phyloP scores from a whole-genome alignment of 2,113 vertebrate genomes.

The Osmerus mordax region DNA sequence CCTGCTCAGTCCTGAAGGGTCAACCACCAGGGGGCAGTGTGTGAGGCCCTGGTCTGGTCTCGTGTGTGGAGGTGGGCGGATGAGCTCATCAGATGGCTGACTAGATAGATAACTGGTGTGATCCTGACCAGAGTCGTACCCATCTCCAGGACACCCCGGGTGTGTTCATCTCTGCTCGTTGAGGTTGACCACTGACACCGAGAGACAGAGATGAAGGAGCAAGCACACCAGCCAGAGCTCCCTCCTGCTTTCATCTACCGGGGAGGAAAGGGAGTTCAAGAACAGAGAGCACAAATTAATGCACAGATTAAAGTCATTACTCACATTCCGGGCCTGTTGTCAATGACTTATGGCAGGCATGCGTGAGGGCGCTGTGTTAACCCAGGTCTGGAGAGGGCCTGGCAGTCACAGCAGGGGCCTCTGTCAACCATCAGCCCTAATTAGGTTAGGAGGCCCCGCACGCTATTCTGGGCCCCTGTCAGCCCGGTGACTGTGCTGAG shows the following conservation, averaged over 20 bases:
- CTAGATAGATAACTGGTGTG: conserved; percentile 69
- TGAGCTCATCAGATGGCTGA: conserved; percentile 67
- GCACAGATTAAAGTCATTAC: conserved; percentile 67
- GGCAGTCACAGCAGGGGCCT: conserved; percentile 41
- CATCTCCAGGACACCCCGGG: conserved; percentile 53
- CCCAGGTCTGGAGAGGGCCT: conserved; percentile 47
- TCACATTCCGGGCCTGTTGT: conserved; percentile 61
- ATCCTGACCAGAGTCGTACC: conserved; percentile 65
- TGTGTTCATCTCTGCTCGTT: conserved; percentile 65
- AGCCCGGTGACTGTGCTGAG: neutral
- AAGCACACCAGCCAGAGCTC: conserved; percentile 59
- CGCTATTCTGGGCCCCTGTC: conserved; percentile 26
- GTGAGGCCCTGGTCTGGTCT: conserved; percentile 34
- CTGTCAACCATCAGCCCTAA: conserved; percentile 58
- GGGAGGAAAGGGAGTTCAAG: conserved; percentile 59
- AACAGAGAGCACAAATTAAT: conserved; percentile 57
- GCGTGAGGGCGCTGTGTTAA: conserved; percentile 58
- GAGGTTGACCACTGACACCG: conserved; percentile 67
- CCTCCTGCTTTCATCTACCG: conserved; percentile 61
- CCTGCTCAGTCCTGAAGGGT: neutral
- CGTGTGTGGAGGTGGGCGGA: conserved; percentile 31
- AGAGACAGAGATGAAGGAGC: conserved; percentile 61
- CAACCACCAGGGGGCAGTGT: conserved; percentile 42
- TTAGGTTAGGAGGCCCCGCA: conserved; percentile 48
- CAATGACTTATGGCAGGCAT: conserved; percentile 59